Conservation (phyloP, 2,113 vertebrate genomes). For the Ptilonorhynchus violaceus region DNA sequence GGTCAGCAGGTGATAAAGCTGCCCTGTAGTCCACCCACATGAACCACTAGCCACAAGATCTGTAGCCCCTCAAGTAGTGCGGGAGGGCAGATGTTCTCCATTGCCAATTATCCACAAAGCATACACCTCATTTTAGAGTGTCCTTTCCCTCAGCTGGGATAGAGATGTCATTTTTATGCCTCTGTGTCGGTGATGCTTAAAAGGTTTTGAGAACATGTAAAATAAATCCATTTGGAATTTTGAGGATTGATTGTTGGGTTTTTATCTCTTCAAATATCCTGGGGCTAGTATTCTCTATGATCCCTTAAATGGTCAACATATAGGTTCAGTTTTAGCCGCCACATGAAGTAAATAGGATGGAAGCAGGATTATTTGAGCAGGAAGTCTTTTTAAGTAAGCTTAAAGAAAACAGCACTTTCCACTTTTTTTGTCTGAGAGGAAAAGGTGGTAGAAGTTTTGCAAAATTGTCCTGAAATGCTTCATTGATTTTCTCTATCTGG, state of each 20-base stretch:
- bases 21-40: neutral
- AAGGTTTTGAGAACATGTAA: neutral
- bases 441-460: neutral
- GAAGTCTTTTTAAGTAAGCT: neutral
- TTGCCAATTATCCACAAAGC: neutral
- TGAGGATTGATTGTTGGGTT: neutral
- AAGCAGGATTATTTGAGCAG: neutral
- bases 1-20: neutral
- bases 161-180: neutral
- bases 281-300: neutral
- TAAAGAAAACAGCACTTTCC: neutral
- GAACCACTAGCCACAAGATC: neutral
- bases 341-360: neutral
- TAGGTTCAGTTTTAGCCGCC: neutral
- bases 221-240: neutral
- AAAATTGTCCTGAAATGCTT: neutral
- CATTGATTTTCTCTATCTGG: neutral
- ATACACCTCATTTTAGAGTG: neutral
- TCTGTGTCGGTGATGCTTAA: neutral
- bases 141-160: neutral
- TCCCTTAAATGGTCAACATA: neutral
- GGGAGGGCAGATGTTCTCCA: neutral
- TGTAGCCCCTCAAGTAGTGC: neutral
- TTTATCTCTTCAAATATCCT: neutral
- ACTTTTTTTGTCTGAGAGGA: neutral